phyloP scores from a whole-genome alignment of 2,888 invertebrate genomes.

The Andrena dorsata region DNA sequence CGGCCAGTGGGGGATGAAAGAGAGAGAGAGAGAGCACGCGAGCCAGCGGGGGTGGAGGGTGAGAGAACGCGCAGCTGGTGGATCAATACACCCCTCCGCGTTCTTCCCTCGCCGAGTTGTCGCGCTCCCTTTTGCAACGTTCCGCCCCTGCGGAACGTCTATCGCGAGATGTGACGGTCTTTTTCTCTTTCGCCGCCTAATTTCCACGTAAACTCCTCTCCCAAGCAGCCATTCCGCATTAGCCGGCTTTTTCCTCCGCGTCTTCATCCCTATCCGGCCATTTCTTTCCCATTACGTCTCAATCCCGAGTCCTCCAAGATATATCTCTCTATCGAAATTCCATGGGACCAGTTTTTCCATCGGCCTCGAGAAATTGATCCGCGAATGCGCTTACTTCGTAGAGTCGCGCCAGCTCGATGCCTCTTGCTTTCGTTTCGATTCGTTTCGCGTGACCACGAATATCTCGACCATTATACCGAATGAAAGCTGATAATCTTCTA shows the following conservation, averaged over 20 bases:
- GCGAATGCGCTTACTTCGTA: neutral
- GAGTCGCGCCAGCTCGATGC: neutral
- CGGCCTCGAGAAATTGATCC: neutral
- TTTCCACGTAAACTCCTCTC: conserved; percentile 40
- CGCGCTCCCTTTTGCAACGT: conserved; percentile 64
- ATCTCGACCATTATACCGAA: too few relatives aligned
- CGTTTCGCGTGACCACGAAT: neutral
- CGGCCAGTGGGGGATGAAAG: conserved; percentile 45
- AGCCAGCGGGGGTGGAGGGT: conserved; percentile 60
- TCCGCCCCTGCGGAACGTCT: conserved; percentile 64
- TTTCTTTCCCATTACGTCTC: conserved; percentile 3
- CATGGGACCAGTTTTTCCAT: neutral
- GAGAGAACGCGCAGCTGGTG: conserved; percentile 82
- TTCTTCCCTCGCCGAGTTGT: conserved; percentile 73
- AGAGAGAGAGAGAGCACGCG: conserved; percentile 31
- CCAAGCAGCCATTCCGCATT: conserved; percentile 21
- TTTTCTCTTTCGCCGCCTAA: conserved; percentile 49
- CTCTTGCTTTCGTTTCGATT: neutral
- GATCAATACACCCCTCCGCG: conserved; percentile 82
- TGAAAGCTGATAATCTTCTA: neutral
- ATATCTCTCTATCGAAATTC: neutral
- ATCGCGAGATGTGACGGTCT: conserved; percentile 58
- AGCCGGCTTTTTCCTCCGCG: conserved; percentile 28
- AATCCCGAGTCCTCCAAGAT: neutral
- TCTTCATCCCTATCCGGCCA: neutral